Evolutionary conservation across 2,888 invertebrate genomes (phyloP).

Genomic region (Melitaea athalia): DNA sequence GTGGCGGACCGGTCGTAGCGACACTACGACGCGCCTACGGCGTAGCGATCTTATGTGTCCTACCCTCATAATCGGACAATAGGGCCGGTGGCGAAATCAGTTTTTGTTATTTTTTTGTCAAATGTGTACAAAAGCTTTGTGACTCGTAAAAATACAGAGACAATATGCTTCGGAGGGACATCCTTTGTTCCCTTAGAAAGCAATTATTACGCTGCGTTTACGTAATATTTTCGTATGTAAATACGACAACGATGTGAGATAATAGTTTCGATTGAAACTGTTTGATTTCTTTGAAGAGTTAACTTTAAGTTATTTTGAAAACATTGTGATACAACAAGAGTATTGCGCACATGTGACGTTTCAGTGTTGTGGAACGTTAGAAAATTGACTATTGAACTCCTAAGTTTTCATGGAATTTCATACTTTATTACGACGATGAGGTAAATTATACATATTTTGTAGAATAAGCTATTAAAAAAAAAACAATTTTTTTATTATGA

Average conservation of each 20-base stretch:
- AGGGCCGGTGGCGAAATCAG: constrained; percentile 66
- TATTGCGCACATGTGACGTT: constrained; percentile 49
- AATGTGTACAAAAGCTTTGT: constrained; percentile 72
- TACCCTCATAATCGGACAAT: constrained; percentile 50
- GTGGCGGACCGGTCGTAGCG: constrained; percentile 72
- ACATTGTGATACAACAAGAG: constrained; percentile 29
- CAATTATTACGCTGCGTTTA: constrained; percentile 51
- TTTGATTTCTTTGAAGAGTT: constrained; percentile 24
- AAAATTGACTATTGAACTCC: constrained; percentile 55
- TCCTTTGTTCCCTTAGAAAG: constrained; percentile 54
- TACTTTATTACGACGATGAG: constrained; percentile 49
- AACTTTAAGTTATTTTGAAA: constrained; percentile 35
- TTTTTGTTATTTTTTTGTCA: constrained; percentile 71
- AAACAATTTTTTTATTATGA: background rate
- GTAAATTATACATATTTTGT: constrained; percentile 43
- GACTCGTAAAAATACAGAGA: constrained; percentile 60
- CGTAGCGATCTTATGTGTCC: constrained; percentile 58
- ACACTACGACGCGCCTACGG: constrained; percentile 71
- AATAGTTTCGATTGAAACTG: constrained; percentile 24
- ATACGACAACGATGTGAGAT: constrained; percentile 36
- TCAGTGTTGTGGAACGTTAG: constrained; percentile 62
- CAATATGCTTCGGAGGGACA: constrained; percentile 55
- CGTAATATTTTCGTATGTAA: constrained; percentile 47
- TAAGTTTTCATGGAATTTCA: constrained; percentile 63
- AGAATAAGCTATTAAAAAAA: background rate